Evolutionary conservation across 2,888 invertebrate species (phyloP).

Genomic region (Lasioglossum zephyrum): DNA sequence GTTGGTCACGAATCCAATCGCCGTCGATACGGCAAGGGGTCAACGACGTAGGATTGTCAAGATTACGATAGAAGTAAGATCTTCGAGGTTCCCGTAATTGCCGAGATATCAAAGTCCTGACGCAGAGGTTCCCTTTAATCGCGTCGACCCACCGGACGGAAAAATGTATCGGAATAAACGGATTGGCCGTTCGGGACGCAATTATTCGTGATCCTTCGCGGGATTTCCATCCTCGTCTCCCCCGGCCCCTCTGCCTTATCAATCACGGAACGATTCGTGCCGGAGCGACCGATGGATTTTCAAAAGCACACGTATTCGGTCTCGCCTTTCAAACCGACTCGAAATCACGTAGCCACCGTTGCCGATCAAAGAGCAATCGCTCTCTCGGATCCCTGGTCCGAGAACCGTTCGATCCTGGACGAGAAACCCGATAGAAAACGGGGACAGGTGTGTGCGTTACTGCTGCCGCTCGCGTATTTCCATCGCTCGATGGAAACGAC

Average conservation of each 20-base stretch:
- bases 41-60: not conserved
- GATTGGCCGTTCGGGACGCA: not conserved
- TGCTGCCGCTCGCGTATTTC: not conserved
- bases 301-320: constrained; percentile 10
- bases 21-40: not conserved
- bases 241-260: not conserved
- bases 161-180: constrained; percentile 8
- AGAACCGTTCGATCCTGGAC: constrained; percentile 19
- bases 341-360: not conserved
- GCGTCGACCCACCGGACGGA: not conserved
- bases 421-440: constrained; percentile 6
- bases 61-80: not conserved
- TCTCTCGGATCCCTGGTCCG: constrained; percentile 28
- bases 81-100: not conserved
- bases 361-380: constrained; percentile 45
- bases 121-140: not conserved
- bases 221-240: not conserved
- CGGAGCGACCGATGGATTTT: constrained; percentile 11
- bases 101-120: not conserved
- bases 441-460: not conserved
- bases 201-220: not conserved
- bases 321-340: not conserved
- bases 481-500: not conserved
- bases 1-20: not conserved
- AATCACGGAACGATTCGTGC: not conserved